A percentile compares a stretch with the other conserved stretches of the same genome.
Evolutionary conservation across 2,113 vertebrate genomes (phyloP).

Genomic region (Antigone vipio): DNA sequence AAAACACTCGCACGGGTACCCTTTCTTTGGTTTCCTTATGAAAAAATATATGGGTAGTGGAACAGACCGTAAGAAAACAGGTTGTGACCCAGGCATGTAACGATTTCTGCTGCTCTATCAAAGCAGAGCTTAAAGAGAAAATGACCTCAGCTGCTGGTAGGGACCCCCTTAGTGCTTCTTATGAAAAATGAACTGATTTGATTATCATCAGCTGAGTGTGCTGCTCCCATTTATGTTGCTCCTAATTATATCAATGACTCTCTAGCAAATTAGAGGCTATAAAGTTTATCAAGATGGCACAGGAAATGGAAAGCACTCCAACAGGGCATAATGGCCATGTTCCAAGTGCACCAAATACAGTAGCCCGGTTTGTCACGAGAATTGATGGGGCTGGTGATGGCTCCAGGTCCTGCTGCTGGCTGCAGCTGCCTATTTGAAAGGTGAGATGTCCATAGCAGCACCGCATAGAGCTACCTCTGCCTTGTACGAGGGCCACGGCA

Average conservation of each 20-base stretch:
- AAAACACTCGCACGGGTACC: neutral
- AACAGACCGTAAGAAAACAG: neutral
- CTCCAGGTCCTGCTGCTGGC: neutral
- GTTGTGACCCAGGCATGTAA: neutral
- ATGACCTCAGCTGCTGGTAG: neutral
- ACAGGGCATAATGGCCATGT: neutral
- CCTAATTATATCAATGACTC: constrained; percentile 60
- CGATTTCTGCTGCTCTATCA: neutral
- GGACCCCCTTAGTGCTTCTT: neutral
- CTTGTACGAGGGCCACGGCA: neutral
- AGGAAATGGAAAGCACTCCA: constrained; percentile 46
- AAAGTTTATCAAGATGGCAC: constrained; percentile 49
- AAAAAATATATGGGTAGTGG: neutral
- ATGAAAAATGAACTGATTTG: neutral
- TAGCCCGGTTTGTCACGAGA: neutral
- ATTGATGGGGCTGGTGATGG: neutral
- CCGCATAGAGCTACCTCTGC: neutral
- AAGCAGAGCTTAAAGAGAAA: neutral
- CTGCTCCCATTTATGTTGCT: constrained; percentile 31
- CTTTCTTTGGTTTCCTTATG: neutral
- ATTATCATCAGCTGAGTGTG: neutral
- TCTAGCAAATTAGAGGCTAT: constrained; percentile 51
- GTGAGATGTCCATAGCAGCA: neutral
- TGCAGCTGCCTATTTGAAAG: neutral
- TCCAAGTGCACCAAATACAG: neutral